Base-by-base conservation (phyloP, 1,140 invertebrate species). In the Rhysida immarginata region DNA sequence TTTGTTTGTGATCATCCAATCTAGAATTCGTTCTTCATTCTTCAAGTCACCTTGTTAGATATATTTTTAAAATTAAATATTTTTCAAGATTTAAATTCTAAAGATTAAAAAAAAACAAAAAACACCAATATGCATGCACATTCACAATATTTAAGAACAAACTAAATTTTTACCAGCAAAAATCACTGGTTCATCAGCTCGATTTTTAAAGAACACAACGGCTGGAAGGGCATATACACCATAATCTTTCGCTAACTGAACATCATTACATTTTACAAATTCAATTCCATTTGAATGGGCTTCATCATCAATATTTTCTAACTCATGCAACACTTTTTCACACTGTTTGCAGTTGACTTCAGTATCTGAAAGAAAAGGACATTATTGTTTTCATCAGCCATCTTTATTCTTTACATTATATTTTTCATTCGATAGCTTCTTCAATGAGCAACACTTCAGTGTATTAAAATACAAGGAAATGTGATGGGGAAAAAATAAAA, bases 161-260 rank as follows among this genome's bases (percentile, higher is more conserved):
- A n/a, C n/a, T n/a, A n/a, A n/a, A n/a, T n/a, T n/a, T n/a, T n/a
- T 72, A 87, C 87, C 89, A 67, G 90, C 88, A 70, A 90, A 95
- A 63, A 95, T 94, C 2, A 93, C 85, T 24, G 90, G 88, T 66
- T 94, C 88, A 62, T 89, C 89, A 0, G 84, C 83, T 2, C 84
- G 83, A 63, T 84, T 76, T 67, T 89, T 87, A 67, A 91, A 70
- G 57, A 71, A 70, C 24, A 72, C 61, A 11, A 72, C 59, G 35
- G 69, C 68, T 2, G 70, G 70, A 2, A 72, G 59, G 2, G 68
- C 66, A 55, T 62, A 68, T 1, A 71, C 65, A 14, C 70, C 70
- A 29, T 63, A 66, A 41, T 66, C 62, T 59, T 68, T 67, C 3
- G 69, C 70, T 57, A 72, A 59, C 45, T 63, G 49, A 8, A 20